phyloP scores from a whole-genome alignment of 37 sponge, comb jelly and placozoan genomes.

The Halichondria panicea region DNA sequence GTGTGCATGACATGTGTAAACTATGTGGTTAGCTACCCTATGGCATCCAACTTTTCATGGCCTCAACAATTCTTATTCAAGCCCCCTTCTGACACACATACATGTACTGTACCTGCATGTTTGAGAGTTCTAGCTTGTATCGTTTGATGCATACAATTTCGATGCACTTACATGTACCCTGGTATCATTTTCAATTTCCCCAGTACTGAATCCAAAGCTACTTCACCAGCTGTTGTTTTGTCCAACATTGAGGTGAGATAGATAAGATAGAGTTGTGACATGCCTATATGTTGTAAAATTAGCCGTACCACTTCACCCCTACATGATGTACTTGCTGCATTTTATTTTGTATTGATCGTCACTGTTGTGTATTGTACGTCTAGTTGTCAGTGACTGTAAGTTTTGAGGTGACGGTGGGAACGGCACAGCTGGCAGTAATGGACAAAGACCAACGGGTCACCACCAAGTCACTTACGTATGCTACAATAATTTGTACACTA shows the following conservation, averaged over 20 bases:
- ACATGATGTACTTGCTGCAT: no score
- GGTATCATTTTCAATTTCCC: neutral
- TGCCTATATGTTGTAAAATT: neutral
- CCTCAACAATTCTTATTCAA: neutral
- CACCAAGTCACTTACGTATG: slow-evolving; percentile 44
- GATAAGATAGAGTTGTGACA: neutral
- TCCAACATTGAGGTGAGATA: neutral
- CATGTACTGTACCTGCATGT: neutral
- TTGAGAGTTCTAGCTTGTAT: neutral
- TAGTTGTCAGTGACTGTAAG: slow-evolving; percentile 44
- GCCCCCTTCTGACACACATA: neutral
- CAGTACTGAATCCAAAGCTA: slow-evolving; percentile 21
- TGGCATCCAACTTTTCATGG: neutral
- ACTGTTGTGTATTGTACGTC: no score
- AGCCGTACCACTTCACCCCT: no score
- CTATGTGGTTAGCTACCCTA: no score
- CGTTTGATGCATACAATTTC: no score
- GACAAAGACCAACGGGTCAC: slow-evolving; percentile 60
- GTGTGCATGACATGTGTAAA: no score
- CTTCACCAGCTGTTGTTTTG: slow-evolving; percentile 2
- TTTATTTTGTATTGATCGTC: no score
- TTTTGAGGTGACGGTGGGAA: slow-evolving; percentile 40
- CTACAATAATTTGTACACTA: neutral
- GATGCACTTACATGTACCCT: neutral
- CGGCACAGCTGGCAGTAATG: slow-evolving; percentile 33